Evolutionary conservation across 2,888 invertebrate species (phyloP).

Genomic region (Bedellia somnulentella): DNA sequence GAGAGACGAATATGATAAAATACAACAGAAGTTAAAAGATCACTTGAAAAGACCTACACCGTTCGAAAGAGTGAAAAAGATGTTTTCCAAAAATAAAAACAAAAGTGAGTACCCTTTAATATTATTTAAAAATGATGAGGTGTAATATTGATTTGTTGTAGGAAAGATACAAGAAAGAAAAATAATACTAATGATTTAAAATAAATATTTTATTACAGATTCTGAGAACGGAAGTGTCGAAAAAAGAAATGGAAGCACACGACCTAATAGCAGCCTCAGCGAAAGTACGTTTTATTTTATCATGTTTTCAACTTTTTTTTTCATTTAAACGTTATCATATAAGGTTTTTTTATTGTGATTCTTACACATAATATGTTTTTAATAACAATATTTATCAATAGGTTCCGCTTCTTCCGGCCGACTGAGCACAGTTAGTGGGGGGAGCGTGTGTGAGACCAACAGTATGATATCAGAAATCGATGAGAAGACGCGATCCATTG

Average conservation of each 20-base stretch:
- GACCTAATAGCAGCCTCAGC: slow-evolving; percentile 50
- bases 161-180: no score
- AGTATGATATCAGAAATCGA: slow-evolving; percentile 85
- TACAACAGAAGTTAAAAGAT: slow-evolving; percentile 76
- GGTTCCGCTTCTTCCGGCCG: slow-evolving; percentile 82
- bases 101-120: slow-evolving; percentile 29
- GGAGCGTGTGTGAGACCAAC: slow-evolving; percentile 77
- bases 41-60: slow-evolving; percentile 77
- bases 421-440: slow-evolving; percentile 79
- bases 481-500: slow-evolving; percentile 63
- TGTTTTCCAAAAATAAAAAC: slow-evolving; percentile 69
- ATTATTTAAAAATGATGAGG: neutral
- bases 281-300: slow-evolving; percentile 43
- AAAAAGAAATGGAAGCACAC: slow-evolving; percentile 43
- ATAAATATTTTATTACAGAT: slow-evolving; percentile 4
- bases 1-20: slow-evolving; percentile 79
- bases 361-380: neutral
- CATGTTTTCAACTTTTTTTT: neutral
- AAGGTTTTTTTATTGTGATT: neutral
- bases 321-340: neutral
- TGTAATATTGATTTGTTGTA: no score
- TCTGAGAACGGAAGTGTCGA: slow-evolving; percentile 36
- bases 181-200: neutral
- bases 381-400: slow-evolving; percentile 14
- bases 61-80: slow-evolving; percentile 75